Evolutionary conservation across 2,797 vertebrate species (phyloP).

Genomic region (Amniataba percoides): DNA sequence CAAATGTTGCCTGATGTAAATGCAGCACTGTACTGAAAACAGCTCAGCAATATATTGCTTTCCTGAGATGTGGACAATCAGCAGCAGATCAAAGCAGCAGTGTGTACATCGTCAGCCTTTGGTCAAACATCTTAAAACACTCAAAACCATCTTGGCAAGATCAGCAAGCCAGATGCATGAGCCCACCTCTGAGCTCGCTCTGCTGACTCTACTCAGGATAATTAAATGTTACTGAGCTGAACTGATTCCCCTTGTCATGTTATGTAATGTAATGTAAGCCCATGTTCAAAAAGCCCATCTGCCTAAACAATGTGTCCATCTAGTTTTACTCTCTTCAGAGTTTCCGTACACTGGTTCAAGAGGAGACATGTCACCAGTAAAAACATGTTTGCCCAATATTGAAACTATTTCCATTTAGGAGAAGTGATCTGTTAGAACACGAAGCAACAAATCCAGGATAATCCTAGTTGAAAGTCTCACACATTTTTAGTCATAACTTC

Average conservation of each 20-base stretch:
- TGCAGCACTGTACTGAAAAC: neutral
- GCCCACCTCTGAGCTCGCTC: constrained; percentile 1
- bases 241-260: constrained; percentile 48
- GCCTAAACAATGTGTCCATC: neutral
- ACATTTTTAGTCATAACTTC: neutral
- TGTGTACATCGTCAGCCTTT: neutral
- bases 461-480: neutral
- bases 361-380: constrained; percentile 1
- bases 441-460: neutral
- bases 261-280: constrained; percentile 41
- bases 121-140: constrained; percentile 14
- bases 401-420: neutral
- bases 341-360: neutral
- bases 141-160: constrained; percentile 7
- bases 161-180: constrained; percentile 11
- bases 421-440: neutral
- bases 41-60: neutral
- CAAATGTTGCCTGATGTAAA: neutral
- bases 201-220: constrained; percentile 19
- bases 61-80: neutral
- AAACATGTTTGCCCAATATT: neutral
- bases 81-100: neutral
- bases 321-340: constrained; percentile 16
- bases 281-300: constrained; percentile 30
- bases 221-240: constrained; percentile 31